Evolutionary conservation across 2,113 vertebrate species (phyloP).

Genomic region (Pristiophorus japonicus): DNA sequence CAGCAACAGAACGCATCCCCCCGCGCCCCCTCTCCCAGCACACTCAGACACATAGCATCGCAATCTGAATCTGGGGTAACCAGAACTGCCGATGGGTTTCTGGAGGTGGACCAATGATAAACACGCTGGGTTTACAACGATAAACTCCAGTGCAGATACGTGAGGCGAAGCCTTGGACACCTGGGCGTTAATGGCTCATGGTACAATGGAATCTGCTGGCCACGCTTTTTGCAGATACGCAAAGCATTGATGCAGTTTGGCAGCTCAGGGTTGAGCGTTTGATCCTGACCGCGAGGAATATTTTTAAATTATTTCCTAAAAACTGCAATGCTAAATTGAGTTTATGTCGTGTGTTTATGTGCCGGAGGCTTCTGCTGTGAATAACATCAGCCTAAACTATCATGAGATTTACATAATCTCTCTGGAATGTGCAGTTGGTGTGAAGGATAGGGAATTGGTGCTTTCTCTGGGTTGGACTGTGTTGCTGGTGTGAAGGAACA

Average conservation of each 20-base stretch:
- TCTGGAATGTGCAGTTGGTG: not conserved
- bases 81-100: too few species aligned
- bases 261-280: not conserved
- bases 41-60: not conserved
- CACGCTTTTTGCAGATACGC: not conserved
- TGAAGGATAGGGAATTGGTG: not conserved
- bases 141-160: too few species aligned
- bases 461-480: not conserved
- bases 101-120: too few species aligned
- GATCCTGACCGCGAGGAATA: not conserved
- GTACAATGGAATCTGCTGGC: not conserved
- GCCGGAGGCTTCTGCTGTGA: not conserved
- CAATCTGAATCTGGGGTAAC: too few species aligned
- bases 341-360: not conserved
- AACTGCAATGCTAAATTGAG: not conserved
- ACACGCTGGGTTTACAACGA: too few species aligned
- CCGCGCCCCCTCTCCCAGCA: too few species aligned
- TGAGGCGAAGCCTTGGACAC: not conserved
- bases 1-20: too few species aligned
- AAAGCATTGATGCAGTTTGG: not conserved
- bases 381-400: slow-evolving; percentile 2
- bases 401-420: slow-evolving; percentile 4
- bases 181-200: not conserved
- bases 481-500: not conserved
- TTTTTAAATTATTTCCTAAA: not conserved